Evolutionary conservation across 2,888 invertebrate species (phyloP), one percentile per base, ranked within the genome.

Genomic region (Epirrhoe tristata): DNA sequence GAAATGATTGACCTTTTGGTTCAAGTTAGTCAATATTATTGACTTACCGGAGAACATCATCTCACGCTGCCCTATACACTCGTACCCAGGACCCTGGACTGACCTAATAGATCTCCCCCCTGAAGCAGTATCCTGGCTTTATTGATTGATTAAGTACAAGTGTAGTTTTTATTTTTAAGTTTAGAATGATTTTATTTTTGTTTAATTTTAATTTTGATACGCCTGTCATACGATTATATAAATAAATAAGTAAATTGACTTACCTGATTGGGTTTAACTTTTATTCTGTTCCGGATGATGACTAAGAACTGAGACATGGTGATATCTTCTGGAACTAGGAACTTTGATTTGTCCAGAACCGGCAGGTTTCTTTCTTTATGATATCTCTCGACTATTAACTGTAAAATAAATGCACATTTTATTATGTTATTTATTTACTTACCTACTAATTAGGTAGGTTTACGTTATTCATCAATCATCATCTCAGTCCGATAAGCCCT

Each of bases 231-330:
- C n/a, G n/a, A n/a, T n/a, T n/a, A n/a, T n/a, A n/a, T n/a, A n/a
- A n/a, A n/a, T n/a, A n/a, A n/a, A n/a, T n/a, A n/a, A n/a, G n/a
- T n/a, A n/a, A 36, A 36, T 1, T 48, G 7, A 2, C 88, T 91
- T 93, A 97, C 97, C 96, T 96, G 88, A 75, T 88, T 94, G 24
- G 93, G 91, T 75, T 90, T 88, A 52, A 94, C 88, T 79, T 84
- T 90, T 79, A 94, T 92, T 75, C 92, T 88, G 82, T 91, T 93
- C 69, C 94, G 82, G 71, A 98, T 96, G 68, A 98, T 97, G 69
- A 96, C 96, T 76, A 97, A 94, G 82, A 98, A 97, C 88, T 98
- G 98, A 57, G 97, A 97, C 95, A 98, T 97, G 0, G 97, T 96
- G 55, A 98, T 95, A 85, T 98, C 98, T 94, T 97, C 97, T 1